These are phyloP conservation scores for Azorinus chamasolen DNA, from an alignment of 2,888 invertebrate genomes.

Conservation along the genomic window DNA sequence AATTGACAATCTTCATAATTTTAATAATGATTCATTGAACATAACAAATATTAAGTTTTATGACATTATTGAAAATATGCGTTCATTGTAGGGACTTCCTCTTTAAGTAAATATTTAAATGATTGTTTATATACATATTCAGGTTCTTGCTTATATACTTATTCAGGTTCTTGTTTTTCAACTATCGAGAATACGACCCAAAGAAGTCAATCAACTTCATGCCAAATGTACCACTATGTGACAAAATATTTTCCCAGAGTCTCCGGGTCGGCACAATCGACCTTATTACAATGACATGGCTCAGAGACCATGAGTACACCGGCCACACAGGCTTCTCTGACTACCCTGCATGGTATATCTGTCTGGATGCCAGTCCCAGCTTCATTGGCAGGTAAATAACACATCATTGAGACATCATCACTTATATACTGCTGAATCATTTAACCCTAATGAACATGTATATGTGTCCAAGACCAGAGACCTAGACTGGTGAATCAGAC, in stretches of 20 bases:
- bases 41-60: too few relatives aligned
- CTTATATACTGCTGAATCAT: too few relatives aligned
- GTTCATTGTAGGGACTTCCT: too few relatives aligned
- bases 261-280: conserved; percentile 60
- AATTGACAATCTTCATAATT: too few relatives aligned
- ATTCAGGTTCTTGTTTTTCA: conserved; percentile 64
- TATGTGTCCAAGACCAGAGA: too few relatives aligned
- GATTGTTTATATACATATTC: too few relatives aligned
- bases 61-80: too few relatives aligned
- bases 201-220: conserved; percentile 7
- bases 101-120: too few relatives aligned
- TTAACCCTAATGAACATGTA: too few relatives aligned
- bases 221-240: conserved; percentile 14
- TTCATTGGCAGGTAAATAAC: conserved; percentile 59
- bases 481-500: too few relatives aligned
- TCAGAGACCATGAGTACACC: conserved; percentile 36
- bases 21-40: too few relatives aligned
- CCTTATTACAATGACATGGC: conserved; percentile 45
- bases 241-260: conserved; percentile 44
- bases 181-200: conserved; percentile 50
- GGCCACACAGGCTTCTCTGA: conserved; percentile 64
- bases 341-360: conserved; percentile 70
- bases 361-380: conserved; percentile 60
- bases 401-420: not conserved
- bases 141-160: too few relatives aligned